Evolutionary conservation across 2,113 vertebrate genomes (phyloP).

Genomic region (Tyrannus savana): DNA sequence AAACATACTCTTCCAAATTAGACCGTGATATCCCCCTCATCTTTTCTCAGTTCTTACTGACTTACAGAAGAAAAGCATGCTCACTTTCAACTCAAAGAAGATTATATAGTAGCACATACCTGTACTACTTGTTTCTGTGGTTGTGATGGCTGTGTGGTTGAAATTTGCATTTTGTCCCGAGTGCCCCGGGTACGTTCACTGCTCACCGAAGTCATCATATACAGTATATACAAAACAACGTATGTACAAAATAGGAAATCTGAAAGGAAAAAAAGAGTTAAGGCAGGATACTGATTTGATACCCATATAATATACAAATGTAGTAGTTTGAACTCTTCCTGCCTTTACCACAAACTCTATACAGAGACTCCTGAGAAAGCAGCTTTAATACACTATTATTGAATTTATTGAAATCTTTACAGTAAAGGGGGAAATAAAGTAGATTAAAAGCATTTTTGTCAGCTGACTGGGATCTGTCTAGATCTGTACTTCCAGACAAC

Average conservation of each 20-base stretch:
- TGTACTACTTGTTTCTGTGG: slow-evolving; percentile 93
- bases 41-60: background rate
- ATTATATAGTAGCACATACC: slow-evolving; percentile 72
- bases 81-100: background rate
- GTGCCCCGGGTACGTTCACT: slow-evolving; percentile 88
- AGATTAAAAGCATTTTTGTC: background rate
- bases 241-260: slow-evolving; percentile 99
- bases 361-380: background rate
- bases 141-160: slow-evolving; percentile 84
- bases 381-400: background rate
- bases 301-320: background rate
- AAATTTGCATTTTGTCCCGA: slow-evolving; percentile 88
- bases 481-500: background rate
- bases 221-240: slow-evolving; percentile 99
- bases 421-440: background rate
- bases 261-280: slow-evolving; percentile 63
- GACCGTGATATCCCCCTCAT: background rate
- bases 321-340: background rate
- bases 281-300: background rate
- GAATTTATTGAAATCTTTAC: background rate
- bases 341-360: background rate
- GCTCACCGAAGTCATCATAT: slow-evolving; percentile 98
- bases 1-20: background rate
- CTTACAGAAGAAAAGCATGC: background rate
- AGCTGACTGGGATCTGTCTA: background rate